Percentiles rank a stretch among this genome's conserved stretches.
phyloP scores from a whole-genome alignment of 2,888 invertebrate genomes.

The Orthonychiurus folsomi region DNA sequence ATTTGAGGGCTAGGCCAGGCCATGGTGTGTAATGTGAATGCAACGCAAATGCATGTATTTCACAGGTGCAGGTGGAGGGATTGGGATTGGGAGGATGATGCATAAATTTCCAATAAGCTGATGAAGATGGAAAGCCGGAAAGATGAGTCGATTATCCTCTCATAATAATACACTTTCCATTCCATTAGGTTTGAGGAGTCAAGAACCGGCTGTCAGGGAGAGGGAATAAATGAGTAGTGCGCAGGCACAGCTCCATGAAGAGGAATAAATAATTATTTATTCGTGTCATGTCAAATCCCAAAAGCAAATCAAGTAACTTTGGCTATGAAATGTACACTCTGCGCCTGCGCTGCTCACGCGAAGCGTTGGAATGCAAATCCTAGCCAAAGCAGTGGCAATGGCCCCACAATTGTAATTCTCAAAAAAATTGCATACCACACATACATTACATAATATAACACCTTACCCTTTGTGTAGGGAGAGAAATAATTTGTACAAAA shows the following conservation, averaged over 20 bases:
- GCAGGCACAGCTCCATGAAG: too few species aligned
- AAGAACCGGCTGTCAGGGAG: background rate
- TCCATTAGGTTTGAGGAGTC: background rate
- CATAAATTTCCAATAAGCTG: background rate
- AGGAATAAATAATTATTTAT: background rate
- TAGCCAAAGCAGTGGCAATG: background rate
- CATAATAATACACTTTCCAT: background rate
- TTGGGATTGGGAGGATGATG: too few species aligned
- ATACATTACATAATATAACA: too few species aligned
- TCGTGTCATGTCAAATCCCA: background rate
- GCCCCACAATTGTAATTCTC: too few species aligned
- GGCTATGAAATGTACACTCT: background rate
- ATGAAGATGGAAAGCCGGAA: slow-evolving; percentile 1
- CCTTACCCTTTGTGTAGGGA: too few species aligned
- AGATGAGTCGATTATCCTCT: background rate
- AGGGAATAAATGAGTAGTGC: background rate
- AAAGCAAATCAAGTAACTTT: background rate
- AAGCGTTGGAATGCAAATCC: background rate
- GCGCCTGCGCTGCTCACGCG: background rate
- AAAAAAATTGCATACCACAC: too few species aligned
- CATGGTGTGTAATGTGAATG: too few species aligned
- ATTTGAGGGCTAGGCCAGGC: too few species aligned
- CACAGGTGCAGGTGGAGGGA: too few species aligned
- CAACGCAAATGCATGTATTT: too few species aligned
- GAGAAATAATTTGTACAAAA: too few species aligned